phyloP scores from a whole-genome alignment of 1,140 invertebrate genomes.

The Periplaneta americana region DNA sequence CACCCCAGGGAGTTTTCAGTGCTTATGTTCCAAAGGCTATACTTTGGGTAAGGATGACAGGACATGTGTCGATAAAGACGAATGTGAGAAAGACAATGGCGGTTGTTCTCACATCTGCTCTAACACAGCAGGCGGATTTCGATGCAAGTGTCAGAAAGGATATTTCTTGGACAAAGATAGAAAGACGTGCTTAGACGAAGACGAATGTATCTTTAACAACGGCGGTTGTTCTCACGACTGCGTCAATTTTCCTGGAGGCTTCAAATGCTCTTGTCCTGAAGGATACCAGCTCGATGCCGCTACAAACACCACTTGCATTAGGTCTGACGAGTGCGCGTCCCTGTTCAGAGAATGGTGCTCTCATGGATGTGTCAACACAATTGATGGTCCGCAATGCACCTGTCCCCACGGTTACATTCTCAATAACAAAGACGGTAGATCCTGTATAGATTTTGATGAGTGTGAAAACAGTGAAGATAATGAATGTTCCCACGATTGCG shows the following conservation, averaged over 20 bases:
- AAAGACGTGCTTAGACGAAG: constrained; percentile 33
- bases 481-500: constrained; percentile 44
- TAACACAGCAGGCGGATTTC: constrained; percentile 40
- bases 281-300: constrained; percentile 35
- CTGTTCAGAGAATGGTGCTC: constrained; percentile 56
- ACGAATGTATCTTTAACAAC: constrained; percentile 38
- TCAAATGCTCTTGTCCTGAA: constrained; percentile 43
- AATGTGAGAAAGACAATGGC: constrained; percentile 49
- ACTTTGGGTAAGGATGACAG: constrained; percentile 29
- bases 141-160: constrained; percentile 48
- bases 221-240: constrained; percentile 48
- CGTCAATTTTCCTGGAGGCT: constrained; percentile 18
- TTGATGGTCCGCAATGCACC: constrained; percentile 47
- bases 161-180: constrained; percentile 29
- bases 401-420: constrained; percentile 33
- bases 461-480: constrained; percentile 35
- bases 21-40: constrained; percentile 36
- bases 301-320: constrained; percentile 42
- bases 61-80: constrained; percentile 50
- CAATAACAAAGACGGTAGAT: constrained; percentile 37
- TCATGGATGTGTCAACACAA: constrained; percentile 54
- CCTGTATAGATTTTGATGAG: constrained; percentile 44
- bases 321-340: constrained; percentile 46
- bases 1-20: constrained; percentile 32
- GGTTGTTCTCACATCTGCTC: constrained; percentile 42